phyloP scores from a whole-genome alignment of 2,113 vertebrate genomes.

The Scytalopus superciliaris region DNA sequence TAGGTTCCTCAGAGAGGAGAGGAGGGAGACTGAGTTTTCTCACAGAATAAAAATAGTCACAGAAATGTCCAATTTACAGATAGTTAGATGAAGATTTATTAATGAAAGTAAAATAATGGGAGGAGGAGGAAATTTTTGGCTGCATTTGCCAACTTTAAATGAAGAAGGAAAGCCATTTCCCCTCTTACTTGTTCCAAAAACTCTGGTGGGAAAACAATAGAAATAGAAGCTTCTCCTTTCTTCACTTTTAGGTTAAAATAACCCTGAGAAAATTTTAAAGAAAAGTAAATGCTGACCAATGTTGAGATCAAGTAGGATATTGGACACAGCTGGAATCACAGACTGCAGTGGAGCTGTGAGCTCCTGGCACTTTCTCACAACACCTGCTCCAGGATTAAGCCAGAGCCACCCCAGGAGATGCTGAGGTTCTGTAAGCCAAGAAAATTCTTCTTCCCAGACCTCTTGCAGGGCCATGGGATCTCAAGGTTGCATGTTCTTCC shows the following conservation, averaged over 20 bases:
- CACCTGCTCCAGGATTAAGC: neutral
- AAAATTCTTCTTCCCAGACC: neutral
- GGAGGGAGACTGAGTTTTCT: neutral
- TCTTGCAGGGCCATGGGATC: neutral
- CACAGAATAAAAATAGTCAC: neutral
- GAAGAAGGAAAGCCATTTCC: neutral
- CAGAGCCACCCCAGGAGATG: neutral
- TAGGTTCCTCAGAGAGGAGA: neutral
- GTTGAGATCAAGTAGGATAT: neutral
- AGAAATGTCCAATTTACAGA: neutral
- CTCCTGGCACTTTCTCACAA: neutral
- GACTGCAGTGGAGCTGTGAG: fast-evolving
- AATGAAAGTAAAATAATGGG: neutral
- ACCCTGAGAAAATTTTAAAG: neutral
- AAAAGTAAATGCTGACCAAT: neutral
- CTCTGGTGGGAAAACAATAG: neutral
- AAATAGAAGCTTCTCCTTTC: constrained; percentile 30
- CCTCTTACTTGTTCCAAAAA: neutral
- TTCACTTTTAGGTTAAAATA: constrained; percentile 48
- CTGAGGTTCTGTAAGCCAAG: neutral
- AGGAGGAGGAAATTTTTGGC: neutral
- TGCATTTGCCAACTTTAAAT: neutral
- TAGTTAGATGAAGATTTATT: neutral
- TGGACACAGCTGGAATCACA: neutral
- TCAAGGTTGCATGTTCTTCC: neutral